These are phyloP conservation scores for Bubalus kerabau DNA, from an alignment of 2,113 vertebrate species.

Conservation along the genomic window DNA sequence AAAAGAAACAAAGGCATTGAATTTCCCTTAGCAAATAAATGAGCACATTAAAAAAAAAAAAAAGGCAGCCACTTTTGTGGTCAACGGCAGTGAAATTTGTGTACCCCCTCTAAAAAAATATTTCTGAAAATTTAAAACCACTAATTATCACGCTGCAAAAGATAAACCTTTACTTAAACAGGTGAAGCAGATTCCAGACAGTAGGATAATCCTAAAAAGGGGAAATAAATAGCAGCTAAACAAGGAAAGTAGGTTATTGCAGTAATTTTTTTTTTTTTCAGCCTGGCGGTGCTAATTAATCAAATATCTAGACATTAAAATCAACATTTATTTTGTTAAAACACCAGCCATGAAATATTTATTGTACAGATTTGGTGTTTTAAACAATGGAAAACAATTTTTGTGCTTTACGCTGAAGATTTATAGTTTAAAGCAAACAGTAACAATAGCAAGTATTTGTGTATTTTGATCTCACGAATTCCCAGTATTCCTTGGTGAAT, in stretches of 20 bases:
- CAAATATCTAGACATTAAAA: not conserved
- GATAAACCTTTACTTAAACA: not conserved
- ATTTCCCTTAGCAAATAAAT: not conserved
- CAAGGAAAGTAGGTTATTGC: not conserved
- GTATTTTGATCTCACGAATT: not conserved
- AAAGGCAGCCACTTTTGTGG: not conserved
- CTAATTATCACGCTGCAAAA: not conserved
- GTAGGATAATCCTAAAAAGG: not conserved
- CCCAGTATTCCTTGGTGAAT: not conserved
- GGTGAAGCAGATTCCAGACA: not conserved
- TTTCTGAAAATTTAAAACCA: not conserved
- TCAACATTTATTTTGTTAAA: not conserved
- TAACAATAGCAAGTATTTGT: not conserved
- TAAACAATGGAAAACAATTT: not conserved
- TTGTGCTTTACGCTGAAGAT: not conserved
- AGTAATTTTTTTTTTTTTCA: not conserved
- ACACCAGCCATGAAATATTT: not conserved
- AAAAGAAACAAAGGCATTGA: not conserved
- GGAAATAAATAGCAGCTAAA: not conserved
- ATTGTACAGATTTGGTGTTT: not conserved
- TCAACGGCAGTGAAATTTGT: not conserved
- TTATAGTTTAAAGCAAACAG: conserved; percentile 7
- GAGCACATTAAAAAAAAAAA: not conserved
- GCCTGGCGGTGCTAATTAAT: not conserved
- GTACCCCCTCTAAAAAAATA: not conserved